Evolutionary conservation across 2,113 vertebrate species (phyloP), one percentile per base, ranked within the genome.

Genomic region (Ophiodon elongatus): DNA sequence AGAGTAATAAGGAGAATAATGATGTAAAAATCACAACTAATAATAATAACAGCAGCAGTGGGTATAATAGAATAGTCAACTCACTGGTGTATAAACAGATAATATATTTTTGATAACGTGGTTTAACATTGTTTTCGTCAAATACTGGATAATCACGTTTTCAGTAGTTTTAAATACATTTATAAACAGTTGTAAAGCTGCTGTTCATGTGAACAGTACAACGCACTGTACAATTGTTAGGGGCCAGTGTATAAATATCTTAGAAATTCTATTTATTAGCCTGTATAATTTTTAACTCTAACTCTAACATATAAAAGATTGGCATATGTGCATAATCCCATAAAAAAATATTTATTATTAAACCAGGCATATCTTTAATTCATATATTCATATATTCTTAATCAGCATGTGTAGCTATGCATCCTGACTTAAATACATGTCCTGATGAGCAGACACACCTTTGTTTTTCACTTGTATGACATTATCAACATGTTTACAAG

Each of bases 401-500:
- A 27, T 45, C 2, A 54, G 6, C 39, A 25, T 57, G 27, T 47
- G 5, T 9, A 37, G 14, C 39, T 17, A 37, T 63, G n/a, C 14
- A 62, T 7, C 1, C 45, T 73, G 35, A 43, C 72, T 69, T 17
- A 11, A 15, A 27, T 60, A 6, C 21, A 33, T n/a, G 50, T 76
- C 52, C 60, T 54, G 29, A 50, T 43, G 17, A n/a, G 57, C 57
- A 69, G 69, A 35, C 11, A 3, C n/a, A 39, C 29, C 17, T 41
- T 67, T 45, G 23, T n/a, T 37, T 43, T 67, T 47, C 14, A 45
- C 52, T 77, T 47, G 60, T 31, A 39, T 47, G 62, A 23, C 23
- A 1, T 70, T 35, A n/a, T 62, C 6, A 79, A 59, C 27, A 79
- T 37, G 35, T 76, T 60, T 72, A 52, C 54, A 57, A 45, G n/a